A percentile compares a stretch with the other conserved stretches of the same genome.
Conservation (phyloP, 2,797 vertebrate species). For the Artibeus lituratus region DNA sequence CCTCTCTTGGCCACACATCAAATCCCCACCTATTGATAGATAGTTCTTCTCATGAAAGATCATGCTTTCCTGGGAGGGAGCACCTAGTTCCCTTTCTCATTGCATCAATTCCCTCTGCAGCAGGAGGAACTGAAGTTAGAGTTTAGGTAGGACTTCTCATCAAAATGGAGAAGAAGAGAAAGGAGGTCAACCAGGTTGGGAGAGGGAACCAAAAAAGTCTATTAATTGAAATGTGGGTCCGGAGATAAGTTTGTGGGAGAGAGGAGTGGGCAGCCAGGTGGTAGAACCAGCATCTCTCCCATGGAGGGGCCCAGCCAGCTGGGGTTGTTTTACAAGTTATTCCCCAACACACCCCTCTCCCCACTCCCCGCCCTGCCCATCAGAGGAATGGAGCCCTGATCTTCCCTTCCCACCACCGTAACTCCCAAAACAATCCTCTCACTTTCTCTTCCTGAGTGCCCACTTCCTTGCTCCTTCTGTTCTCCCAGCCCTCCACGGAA, state of each 20-base stretch:
- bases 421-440: not conserved
- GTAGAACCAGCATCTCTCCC: not conserved
- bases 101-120: not conserved
- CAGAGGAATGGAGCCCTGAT: not conserved
- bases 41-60: not conserved
- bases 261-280: not conserved
- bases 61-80: not conserved
- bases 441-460: not conserved
- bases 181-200: not conserved
- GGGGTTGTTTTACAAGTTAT: not conserved
- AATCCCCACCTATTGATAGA: not conserved
- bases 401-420: not conserved
- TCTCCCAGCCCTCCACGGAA: not conserved
- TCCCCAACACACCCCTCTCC: not conserved
- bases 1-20: not conserved
- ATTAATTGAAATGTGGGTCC: not conserved
- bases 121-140: not conserved
- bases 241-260: not conserved
- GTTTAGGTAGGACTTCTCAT: not conserved
- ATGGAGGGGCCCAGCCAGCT: not conserved
- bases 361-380: not conserved
- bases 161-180: constrained; percentile 21
- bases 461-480: not conserved
- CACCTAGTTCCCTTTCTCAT: not conserved
- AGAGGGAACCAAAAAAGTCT: not conserved